Evolutionary conservation across 2,888 invertebrate species (phyloP).

Genomic region (Phalera bucephala): DNA sequence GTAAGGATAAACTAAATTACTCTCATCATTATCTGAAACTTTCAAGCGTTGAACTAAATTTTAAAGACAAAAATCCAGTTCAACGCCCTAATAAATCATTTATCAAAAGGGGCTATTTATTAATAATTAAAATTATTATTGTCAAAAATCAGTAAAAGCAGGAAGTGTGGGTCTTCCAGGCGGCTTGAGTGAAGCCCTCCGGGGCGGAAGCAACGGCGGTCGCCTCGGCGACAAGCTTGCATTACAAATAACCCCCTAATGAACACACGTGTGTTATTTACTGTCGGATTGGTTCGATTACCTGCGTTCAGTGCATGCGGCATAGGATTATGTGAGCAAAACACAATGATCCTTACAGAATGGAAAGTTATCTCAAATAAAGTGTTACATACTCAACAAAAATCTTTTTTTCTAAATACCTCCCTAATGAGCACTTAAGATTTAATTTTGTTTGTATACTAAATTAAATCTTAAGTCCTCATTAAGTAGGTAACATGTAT

Average conservation of each 20-base stretch:
- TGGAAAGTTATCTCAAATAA: too few relatives aligned
- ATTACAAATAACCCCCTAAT: slow-evolving; percentile 77
- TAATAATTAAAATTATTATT: slow-evolving; percentile 58
- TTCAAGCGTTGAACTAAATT: neutral
- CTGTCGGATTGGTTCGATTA: slow-evolving; percentile 50
- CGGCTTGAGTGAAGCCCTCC: slow-evolving; percentile 65
- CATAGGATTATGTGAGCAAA: too few relatives aligned
- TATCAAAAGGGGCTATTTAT: slow-evolving; percentile 38
- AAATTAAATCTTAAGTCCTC: too few relatives aligned
- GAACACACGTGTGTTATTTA: slow-evolving; percentile 63
- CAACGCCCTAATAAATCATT: slow-evolving; percentile 45
- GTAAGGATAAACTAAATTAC: too few relatives aligned
- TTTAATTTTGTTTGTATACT: too few relatives aligned
- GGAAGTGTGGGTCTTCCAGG: slow-evolving; percentile 75
- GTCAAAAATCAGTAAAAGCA: slow-evolving; percentile 71
- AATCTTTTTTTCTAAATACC: too few relatives aligned
- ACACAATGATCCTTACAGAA: too few relatives aligned
- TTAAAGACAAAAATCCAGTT: slow-evolving; percentile 17
- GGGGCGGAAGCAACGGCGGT: slow-evolving; percentile 65
- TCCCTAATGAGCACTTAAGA: too few relatives aligned
- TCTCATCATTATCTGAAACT: too few relatives aligned
- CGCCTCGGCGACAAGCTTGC: slow-evolving; percentile 60
- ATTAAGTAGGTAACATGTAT: too few relatives aligned
- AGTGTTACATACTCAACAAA: too few relatives aligned
- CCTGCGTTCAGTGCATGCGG: slow-evolving; percentile 32